phyloP scores from a whole-genome alignment of 53 echinoderm and acorn worm genomes.

The Luidia sarsii region DNA sequence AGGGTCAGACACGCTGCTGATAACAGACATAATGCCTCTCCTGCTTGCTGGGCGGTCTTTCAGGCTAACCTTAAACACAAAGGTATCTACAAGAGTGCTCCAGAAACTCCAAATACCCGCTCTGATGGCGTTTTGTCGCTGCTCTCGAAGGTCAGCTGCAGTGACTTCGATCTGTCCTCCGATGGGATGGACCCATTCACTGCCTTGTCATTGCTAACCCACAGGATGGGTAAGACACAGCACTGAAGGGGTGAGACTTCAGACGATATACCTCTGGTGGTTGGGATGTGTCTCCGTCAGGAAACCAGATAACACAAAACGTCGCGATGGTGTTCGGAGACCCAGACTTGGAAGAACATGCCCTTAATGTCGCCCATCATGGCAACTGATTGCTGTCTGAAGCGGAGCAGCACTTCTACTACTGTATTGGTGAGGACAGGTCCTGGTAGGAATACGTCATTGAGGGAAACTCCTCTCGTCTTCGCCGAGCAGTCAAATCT shows the following conservation, averaged over 20 bases:
- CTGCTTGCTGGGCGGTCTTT: conserved; percentile 39
- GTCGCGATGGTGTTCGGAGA: conserved; percentile 40
- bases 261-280: conserved; percentile 34
- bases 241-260: conserved; percentile 55
- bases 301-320: conserved; percentile 53
- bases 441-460: conserved; percentile 38
- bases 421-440: conserved; percentile 54
- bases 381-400: conserved; percentile 49
- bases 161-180: conserved; percentile 42
- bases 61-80: conserved; percentile 36
- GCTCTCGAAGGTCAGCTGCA: conserved; percentile 45
- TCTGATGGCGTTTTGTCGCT: conserved; percentile 35
- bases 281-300: conserved; percentile 31
- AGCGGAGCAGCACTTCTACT: conserved; percentile 47
- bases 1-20: conserved; percentile 60
- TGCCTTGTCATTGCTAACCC: conserved; percentile 42
- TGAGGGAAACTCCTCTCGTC: conserved; percentile 28
- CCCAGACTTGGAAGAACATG: conserved; percentile 63
- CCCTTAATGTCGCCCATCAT: conserved; percentile 61
- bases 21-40: conserved; percentile 52
- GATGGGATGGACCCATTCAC: conserved; percentile 45
- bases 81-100: conserved; percentile 13
- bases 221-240: conserved; percentile 54
- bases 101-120: conserved; percentile 55
- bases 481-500: conserved; percentile 53